These are phyloP conservation scores for Cisticola juncidis DNA, from an alignment of 2,113 vertebrate genomes.

Conservation along the genomic window DNA sequence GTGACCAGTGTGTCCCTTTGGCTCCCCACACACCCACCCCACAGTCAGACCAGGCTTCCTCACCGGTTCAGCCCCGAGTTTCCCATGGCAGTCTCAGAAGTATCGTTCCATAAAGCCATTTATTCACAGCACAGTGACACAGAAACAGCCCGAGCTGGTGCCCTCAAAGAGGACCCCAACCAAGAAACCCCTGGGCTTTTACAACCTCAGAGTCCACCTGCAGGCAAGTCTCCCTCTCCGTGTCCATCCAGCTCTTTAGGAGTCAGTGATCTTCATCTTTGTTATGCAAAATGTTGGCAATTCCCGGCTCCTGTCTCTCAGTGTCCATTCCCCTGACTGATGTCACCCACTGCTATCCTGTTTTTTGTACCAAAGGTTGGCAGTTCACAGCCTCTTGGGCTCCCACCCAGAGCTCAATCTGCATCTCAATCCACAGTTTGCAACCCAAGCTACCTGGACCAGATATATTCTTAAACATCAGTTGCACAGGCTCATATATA, in stretches of 20 bases:
- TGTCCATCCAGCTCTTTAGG: neutral
- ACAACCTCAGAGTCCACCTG: rapidly evolving
- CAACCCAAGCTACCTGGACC: neutral
- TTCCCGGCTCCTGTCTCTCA: rapidly evolving
- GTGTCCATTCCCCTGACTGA: neutral
- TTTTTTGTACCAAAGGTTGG: neutral
- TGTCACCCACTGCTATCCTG: neutral
- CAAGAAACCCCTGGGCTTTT: neutral
- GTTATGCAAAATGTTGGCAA: neutral
- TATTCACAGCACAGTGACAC: neutral
- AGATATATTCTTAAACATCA: neutral
- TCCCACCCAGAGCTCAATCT: neutral
- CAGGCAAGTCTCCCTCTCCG: rapidly evolving
- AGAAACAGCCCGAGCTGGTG: rapidly evolving
- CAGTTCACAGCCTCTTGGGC: neutral
- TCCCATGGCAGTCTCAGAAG: neutral
- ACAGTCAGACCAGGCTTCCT: neutral
- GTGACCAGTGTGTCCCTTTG: rapidly evolving
- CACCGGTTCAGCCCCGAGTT: rapidly evolving
- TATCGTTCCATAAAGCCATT: neutral
- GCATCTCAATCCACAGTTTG: neutral
- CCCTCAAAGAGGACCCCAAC: rapidly evolving
- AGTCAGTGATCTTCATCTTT: neutral
- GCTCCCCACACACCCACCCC: neutral
- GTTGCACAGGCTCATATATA: neutral